Percentiles rank a stretch among this genome's conserved stretches.
Evolutionary conservation across 2,888 invertebrate species (phyloP).

Genomic region (Emmelina monodactyla): DNA sequence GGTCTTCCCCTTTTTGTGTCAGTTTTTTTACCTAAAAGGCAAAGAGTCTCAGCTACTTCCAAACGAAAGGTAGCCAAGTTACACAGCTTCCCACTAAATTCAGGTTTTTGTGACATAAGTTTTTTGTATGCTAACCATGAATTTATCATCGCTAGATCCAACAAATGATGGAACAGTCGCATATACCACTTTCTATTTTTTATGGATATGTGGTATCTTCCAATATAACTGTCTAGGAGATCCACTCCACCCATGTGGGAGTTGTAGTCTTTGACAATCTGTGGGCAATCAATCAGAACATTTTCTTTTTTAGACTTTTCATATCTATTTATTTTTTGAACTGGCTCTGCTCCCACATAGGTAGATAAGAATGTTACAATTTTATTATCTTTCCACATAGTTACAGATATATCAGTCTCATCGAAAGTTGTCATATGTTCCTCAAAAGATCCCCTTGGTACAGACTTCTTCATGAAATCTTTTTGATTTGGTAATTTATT

Average conservation of each 20-base stretch:
- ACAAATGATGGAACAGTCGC: constrained; percentile 3
- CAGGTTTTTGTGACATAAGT: constrained; percentile 5
- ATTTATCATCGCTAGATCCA: constrained; percentile 3
- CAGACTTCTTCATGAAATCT: constrained; percentile 12
- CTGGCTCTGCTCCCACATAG: constrained; percentile 7
- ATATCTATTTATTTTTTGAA: not conserved
- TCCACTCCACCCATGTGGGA: constrained; percentile 7
- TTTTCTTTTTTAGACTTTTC: constrained; percentile 1
- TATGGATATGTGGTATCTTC: constrained; percentile 1
- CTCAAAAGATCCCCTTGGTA: constrained; percentile 13
- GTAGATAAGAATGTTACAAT: constrained; percentile 7
- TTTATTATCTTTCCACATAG: constrained; percentile 11
- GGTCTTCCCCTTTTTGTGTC: constrained; percentile 6
- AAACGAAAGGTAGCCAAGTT: constrained; percentile 3
- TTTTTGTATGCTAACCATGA: constrained; percentile 3
- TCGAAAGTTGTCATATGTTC: constrained; percentile 7
- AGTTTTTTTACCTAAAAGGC: constrained; percentile 3
- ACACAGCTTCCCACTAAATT: constrained; percentile 6
- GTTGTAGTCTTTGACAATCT: constrained; percentile 6
- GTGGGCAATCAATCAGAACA: not conserved
- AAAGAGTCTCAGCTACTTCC: constrained; percentile 2
- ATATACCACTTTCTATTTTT: constrained; percentile 6
- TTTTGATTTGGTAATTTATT: constrained; percentile 14
- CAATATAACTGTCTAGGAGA: constrained; percentile 3
- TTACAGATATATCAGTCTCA: constrained; percentile 7